Base-by-base conservation (phyloP, 2,888 invertebrate species). In the Brachypalpus laphriformis region DNA sequence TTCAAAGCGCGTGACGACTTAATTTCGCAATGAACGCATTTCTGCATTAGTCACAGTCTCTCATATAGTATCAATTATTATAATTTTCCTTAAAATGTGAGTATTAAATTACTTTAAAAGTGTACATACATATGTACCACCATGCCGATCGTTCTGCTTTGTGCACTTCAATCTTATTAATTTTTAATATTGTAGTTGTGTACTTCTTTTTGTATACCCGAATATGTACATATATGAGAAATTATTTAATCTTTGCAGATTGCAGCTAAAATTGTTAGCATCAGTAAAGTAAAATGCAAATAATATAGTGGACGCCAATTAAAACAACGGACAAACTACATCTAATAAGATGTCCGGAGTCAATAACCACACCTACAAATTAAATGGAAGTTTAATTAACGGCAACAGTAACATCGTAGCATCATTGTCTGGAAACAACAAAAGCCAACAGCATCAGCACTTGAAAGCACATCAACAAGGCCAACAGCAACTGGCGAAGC, bases 401-500 rank as follows among this genome's bases (percentile, higher is more conserved):
- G 47, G 51, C 31, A 74, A 61, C 11, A 42, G 47, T 51, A 63
- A 37, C 25, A 66, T 47, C 28, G 18, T 34, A 40, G 16, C 42
- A 40, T 40, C 66, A 59, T 63, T 70, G 9, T 25, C 61, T 34
- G 68, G 14, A 45, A 57, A 20, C 25, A 71, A 37, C n/a, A 83
- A 85, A 37, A 71, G 31, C 16, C 66, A 70, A 4, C 68, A 65
- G 18, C 61, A 57, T 63, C 70, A 74, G 0, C 56, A 65, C 40
- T 63, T 71, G 6, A 85, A 85, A 66, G 4, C 31, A 34, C 49
- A 65, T 31, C 74, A 65, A 49, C 51, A 56, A 49, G 16, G 47
- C 37, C 63, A 61, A 61, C 88, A 87, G 68, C 89, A 88, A 37
- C 70, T 88, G 83, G 16, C 88, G 72, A 88, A 89, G 18, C 89